Conservation (phyloP, 2,113 vertebrate species). For the Glaucidium brasilianum region DNA sequence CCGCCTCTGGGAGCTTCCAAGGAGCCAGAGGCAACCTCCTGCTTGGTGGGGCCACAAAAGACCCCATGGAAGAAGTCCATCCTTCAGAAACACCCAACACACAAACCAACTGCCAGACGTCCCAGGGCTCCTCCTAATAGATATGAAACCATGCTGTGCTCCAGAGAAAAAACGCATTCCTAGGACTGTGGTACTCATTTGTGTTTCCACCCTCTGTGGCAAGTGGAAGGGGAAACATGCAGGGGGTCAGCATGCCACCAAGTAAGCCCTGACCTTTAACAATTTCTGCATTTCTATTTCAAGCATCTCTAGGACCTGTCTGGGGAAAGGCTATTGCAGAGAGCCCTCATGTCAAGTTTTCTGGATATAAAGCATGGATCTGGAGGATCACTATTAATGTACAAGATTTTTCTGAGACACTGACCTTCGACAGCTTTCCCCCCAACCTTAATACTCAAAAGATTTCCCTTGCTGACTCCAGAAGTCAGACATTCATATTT, state of each 20-base stretch:
- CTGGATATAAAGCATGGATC: not conserved
- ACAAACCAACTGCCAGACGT: not conserved
- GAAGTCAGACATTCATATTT: not conserved
- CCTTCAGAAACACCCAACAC: not conserved
- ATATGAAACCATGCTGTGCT: not conserved
- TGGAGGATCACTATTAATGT: not conserved
- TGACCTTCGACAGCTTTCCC: not conserved
- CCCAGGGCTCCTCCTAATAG: not conserved
- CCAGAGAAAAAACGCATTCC: not conserved
- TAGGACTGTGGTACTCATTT: not conserved
- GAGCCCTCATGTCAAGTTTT: not conserved
- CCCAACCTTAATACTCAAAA: not conserved
- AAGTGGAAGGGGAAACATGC: not conserved
- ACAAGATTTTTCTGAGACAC: not conserved
- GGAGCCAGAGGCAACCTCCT: not conserved
- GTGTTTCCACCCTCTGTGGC: not conserved
- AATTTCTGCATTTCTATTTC: not conserved
- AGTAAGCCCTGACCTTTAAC: not conserved
- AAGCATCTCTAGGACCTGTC: not conserved
- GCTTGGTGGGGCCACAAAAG: not conserved
- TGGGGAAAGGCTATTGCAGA: not conserved
- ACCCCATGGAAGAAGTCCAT: not conserved
- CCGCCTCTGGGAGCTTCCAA: not conserved
- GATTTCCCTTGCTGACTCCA: not conserved
- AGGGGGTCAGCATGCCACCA: fast-evolving